Evolutionary conservation across 37 sponge, comb jelly and placozoan genomes (phyloP).

Genomic region (Halisarca cf. caerulea): DNA sequence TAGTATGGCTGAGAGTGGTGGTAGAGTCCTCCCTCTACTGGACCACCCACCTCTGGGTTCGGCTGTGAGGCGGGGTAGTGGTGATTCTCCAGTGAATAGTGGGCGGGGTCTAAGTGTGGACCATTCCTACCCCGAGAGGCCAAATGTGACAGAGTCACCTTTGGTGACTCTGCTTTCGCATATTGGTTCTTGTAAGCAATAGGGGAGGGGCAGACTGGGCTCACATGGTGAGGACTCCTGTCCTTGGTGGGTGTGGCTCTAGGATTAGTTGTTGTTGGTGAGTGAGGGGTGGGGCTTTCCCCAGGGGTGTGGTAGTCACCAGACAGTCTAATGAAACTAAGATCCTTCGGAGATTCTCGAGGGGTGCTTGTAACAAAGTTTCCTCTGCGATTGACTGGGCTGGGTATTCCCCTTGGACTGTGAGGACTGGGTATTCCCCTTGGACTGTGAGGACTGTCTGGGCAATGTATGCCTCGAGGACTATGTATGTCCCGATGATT

Average conservation of each 20-base stretch:
- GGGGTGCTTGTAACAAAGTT: no score
- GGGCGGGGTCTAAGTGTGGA: background rate
- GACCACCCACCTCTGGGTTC: background rate
- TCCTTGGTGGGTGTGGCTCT: no score
- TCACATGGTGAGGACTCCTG: no score
- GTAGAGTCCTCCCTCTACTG: background rate
- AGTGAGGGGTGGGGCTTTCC: no score
- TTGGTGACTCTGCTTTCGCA: background rate
- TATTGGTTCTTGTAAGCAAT: background rate
- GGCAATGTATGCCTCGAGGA: background rate
- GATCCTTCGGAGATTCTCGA: no score
- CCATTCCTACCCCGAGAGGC: background rate
- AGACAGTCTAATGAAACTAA: no score
- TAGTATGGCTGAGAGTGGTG: background rate
- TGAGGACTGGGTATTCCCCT: background rate
- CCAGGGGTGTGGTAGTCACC: no score
- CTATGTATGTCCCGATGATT: background rate
- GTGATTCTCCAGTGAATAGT: no score
- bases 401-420: no score
- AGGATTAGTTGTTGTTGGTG: no score
- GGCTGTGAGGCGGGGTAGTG: background rate
- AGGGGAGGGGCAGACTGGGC: no score
- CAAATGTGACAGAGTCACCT: background rate
- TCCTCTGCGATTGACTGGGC: no score
- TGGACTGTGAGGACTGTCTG: background rate